Conservation (phyloP, 2,797 vertebrate genomes). For the Typhlichthys eigenmanni region DNA sequence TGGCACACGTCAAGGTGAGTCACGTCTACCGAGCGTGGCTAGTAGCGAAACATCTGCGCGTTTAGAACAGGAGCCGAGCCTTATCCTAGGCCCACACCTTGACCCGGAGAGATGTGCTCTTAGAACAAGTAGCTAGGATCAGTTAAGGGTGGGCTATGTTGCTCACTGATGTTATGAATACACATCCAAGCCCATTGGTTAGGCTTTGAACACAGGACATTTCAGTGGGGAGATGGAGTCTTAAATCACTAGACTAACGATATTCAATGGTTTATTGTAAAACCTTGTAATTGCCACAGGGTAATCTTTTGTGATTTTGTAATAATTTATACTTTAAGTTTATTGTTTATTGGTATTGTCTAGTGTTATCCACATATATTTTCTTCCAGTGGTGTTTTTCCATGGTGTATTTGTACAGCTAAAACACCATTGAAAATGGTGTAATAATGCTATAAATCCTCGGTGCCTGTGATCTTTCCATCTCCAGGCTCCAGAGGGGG, state of each 20-base stretch:
- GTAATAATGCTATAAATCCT: neutral
- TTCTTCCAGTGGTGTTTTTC: neutral
- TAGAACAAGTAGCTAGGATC: neutral
- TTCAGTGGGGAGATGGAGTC: too few species aligned
- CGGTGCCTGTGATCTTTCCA: conserved; percentile 4
- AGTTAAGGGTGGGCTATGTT: neutral
- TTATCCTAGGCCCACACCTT: too few species aligned
- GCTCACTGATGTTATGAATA: too few species aligned
- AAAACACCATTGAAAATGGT: neutral
- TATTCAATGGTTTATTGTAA: neutral
- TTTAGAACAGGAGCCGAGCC: too few species aligned
- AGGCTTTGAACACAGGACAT: too few species aligned
- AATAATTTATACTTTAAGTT: too few species aligned
- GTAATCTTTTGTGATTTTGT: too few species aligned
- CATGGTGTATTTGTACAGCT: neutral
- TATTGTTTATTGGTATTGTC: too few species aligned
- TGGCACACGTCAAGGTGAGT: conserved; percentile 82
- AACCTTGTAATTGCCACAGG: neutral
- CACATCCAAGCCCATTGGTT: too few species aligned
- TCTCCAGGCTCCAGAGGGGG: conserved; percentile 72
- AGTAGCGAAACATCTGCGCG: neutral
- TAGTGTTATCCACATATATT: neutral
- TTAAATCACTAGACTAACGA: neutral
- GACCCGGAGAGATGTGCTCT: neutral
- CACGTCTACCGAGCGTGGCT: neutral